phyloP scores from a whole-genome alignment of 2,888 invertebrate species.

The Xylophagus ater region DNA sequence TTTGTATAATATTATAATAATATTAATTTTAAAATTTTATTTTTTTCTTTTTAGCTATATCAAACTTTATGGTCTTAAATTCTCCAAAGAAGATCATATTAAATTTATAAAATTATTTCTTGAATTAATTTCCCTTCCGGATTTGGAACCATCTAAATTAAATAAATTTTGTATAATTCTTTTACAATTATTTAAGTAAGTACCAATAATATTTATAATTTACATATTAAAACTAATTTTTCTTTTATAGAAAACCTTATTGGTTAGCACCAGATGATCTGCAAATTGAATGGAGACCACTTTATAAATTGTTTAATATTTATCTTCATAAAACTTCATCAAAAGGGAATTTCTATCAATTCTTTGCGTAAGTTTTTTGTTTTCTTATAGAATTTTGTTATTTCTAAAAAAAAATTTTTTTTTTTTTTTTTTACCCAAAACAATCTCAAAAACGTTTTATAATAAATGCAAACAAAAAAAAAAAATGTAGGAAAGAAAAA shows the following conservation, averaged over 20 bases:
- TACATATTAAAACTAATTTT: constrained; percentile 16
- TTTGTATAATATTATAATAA: no score
- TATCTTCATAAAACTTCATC: constrained; percentile 18
- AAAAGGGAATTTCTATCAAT: constrained; percentile 20
- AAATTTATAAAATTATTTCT: constrained; percentile 65
- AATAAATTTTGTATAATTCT: constrained; percentile 39
- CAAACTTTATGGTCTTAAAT: constrained; percentile 71
- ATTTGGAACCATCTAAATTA: constrained; percentile 63
- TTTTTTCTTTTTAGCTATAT: constrained; percentile 60
- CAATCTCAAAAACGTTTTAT: not conserved
- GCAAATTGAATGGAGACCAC: constrained; percentile 72
- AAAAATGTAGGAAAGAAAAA: constrained; percentile 4
- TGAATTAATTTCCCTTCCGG: constrained; percentile 63
- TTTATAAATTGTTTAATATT: constrained; percentile 44
- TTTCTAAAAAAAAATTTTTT: not conserved
- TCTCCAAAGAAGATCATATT: constrained; percentile 84
- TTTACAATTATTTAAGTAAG: constrained; percentile 18
- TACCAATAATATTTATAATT: constrained; percentile 6
- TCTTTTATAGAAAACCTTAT: constrained; percentile 55
- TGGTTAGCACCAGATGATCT: constrained; percentile 69
- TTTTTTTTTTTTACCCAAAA: not conserved
- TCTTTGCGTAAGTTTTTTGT: constrained; percentile 17
- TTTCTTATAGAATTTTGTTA: not conserved
- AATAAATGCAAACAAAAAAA: constrained; percentile 3
- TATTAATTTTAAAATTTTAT: no score